Evolutionary conservation across 2,113 vertebrate genomes (phyloP), one percentile per base, ranked within the genome.

Genomic region (Sprattus sprattus): DNA sequence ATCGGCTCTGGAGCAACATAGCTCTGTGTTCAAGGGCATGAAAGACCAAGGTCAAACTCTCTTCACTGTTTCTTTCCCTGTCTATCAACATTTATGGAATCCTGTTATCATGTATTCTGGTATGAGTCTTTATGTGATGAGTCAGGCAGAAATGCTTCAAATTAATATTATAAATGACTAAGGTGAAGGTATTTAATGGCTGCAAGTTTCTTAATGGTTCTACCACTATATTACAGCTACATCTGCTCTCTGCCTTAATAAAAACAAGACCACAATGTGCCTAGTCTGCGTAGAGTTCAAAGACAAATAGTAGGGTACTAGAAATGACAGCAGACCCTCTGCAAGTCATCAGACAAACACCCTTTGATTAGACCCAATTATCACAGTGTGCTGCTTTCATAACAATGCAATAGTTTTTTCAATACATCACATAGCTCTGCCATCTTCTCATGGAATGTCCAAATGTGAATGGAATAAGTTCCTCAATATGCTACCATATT

Each of bases 261-360:
- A 39, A 39, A 39, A 39, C 39, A 39, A 39, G 39, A 39, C 39
- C 39, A 39, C 39, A 39, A 39, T 39, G 39, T 39, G 39, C 39
- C 1, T 39, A 39, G 39, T 39, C 39, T 39, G 39, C 28, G 15
- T 15, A 32, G 25, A 39, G 28, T 16, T 39, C 32, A 39, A 32
- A 32, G 64, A 71, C 60, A 71, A 32, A 78, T 28, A 16, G 28
- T 45, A 25, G 39, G 39, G 39, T 39, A 39, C 39, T 39, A 39
- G 83, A 25, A 20, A 71, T 71, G 28, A 67, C 57, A 46, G 22
- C 45, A 46, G 18, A n/a, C 47, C 83, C 75, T 49, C 83, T 84
- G 83, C 11, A 32, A 71, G 83, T 47, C 45, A 49, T 84, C 83
- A 84, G 45, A 84, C 64, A 32, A 22, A 64, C 60, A 78, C 71